Conservation (phyloP, 2,797 vertebrate genomes). For the Labeo calbasu region DNA sequence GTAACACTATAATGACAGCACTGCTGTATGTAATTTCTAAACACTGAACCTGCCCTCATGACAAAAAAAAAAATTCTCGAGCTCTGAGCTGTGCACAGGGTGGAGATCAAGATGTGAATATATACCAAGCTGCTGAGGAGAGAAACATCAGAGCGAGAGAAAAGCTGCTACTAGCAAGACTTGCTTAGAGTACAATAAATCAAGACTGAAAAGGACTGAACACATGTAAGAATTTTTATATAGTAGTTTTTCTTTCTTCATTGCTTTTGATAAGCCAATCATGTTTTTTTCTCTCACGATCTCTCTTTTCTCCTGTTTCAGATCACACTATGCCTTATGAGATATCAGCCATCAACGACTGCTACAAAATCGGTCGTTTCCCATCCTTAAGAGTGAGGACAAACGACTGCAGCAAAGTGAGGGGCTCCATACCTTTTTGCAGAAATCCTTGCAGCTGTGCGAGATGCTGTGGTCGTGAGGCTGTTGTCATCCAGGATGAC, state of each 20-base stretch:
- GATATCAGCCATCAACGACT: not conserved
- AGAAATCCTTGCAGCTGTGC: not conserved
- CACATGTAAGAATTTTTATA: not conserved
- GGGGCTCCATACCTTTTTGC: not conserved
- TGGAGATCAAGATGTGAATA: conserved; percentile 3
- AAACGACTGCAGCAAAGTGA: not conserved
- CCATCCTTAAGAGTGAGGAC: too few species aligned
- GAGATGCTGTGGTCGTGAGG: not conserved
- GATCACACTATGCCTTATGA: not conserved
- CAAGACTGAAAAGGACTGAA: not conserved
- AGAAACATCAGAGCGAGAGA: not conserved
- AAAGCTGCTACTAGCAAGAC: not conserved
- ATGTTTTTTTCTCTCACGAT: not conserved
- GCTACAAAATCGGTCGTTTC: not conserved
- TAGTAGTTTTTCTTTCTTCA: too few species aligned
- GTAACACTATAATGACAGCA: not conserved
- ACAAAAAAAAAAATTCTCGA: not conserved
- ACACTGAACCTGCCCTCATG: not conserved
- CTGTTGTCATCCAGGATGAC: not conserved
- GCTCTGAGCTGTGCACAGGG: not conserved
- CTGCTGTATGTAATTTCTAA: not conserved
- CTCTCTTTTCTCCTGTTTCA: not conserved
- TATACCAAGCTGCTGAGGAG: not conserved
- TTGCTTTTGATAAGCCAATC: too few species aligned
- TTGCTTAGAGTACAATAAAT: not conserved